A percentile compares a stretch with the other conserved stretches of the same genome.
Conservation (phyloP, 2,797 vertebrate genomes). For the Eupleurogrammus muticus region DNA sequence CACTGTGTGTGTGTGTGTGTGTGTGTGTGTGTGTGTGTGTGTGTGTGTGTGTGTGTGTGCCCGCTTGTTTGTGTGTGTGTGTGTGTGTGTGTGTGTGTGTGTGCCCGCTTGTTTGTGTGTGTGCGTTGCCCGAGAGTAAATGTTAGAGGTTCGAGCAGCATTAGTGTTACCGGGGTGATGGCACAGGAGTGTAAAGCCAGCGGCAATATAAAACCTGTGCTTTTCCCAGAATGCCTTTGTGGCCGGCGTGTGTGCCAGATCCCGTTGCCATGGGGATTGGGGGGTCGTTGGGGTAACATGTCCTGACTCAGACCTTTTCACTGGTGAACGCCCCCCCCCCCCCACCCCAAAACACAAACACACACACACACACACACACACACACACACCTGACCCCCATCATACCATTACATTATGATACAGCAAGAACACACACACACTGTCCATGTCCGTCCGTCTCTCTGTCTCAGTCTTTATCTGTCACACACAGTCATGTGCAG, state of each 20-base stretch:
- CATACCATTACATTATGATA: conserved; percentile 23
- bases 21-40: conserved; percentile 37
- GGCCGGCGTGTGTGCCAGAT: conserved; percentile 76
- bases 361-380: no score
- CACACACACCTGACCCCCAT: no score
- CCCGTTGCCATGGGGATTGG: conserved; percentile 72
- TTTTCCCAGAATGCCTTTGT: conserved; percentile 83
- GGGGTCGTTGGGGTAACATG: conserved; percentile 69
- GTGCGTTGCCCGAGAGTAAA: conserved; percentile 70
- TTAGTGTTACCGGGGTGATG: conserved; percentile 78
- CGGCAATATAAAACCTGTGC: conserved; percentile 86
- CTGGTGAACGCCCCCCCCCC: conserved; percentile 53
- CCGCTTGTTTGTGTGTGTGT: conserved; percentile 29
- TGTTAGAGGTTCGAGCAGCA: conserved; percentile 72
- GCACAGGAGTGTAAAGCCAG: conserved; percentile 75
- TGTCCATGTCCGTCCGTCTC: conserved; percentile 11
- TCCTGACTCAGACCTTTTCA: conserved; percentile 77
- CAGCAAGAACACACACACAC: conserved; percentile 25
- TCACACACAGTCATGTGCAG: conserved; percentile 27
- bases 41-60: conserved; percentile 38
- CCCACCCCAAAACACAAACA: no score
- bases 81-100: conserved; percentile 29
- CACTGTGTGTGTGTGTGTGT: conserved; percentile 10
- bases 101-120: conserved; percentile 30
- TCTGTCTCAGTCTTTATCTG: conserved; percentile 36